Base-by-base conservation (phyloP, 2,113 vertebrate species). In the Toxotes jaculatrix region DNA sequence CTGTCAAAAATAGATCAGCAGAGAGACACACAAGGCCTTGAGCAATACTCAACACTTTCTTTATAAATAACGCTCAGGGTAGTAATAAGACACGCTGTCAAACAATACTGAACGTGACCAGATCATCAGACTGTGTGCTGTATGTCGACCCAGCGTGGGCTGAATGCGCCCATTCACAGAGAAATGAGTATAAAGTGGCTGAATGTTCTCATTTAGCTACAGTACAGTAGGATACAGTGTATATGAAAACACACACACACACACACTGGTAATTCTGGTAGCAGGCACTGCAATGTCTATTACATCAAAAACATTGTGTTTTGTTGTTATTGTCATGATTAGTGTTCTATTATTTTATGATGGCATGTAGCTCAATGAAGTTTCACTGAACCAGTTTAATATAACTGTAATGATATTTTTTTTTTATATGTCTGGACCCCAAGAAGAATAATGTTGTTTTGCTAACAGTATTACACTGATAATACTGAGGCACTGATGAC, bases 191-290 rank as follows among this genome's bases (percentile, higher is more conserved):
- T 80, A 71, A 85, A 92, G 83, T 59, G 19, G 74, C 72, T 90
- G 82, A 93, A 88, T 92, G 91, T 88, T 59, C 84, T 87, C 83
- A 83, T 93, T 92, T 90, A 86, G 84, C 77, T 70, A 32, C 80
- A 68, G 83, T 90, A 92, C 91, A 92, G 86, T 87, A 71, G 68
- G 65, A 89, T 81, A 86, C 89, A 88, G 89, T 90, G 80, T 80
- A 17, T 59, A 27, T 70, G 19, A 78, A 83, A 49, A 77, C 32
- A 80, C 55, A 79, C 57, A 76, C 45, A 42, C 76, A 77, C 60
- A 81, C 53, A 79, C 64, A 73, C 42, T 68, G 40, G 76, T 73
- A 74, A 27, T 27, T 27, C 77, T 7, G 55, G 23, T 53, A 34
- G 49, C 11, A 53, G 64, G 31, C 43, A 47, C n/a, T 60, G 31